These are phyloP conservation scores for Pristionchus fissidentatus DNA, from an alignment of 2,888 invertebrate genomes.

Conservation along the genomic window DNA sequence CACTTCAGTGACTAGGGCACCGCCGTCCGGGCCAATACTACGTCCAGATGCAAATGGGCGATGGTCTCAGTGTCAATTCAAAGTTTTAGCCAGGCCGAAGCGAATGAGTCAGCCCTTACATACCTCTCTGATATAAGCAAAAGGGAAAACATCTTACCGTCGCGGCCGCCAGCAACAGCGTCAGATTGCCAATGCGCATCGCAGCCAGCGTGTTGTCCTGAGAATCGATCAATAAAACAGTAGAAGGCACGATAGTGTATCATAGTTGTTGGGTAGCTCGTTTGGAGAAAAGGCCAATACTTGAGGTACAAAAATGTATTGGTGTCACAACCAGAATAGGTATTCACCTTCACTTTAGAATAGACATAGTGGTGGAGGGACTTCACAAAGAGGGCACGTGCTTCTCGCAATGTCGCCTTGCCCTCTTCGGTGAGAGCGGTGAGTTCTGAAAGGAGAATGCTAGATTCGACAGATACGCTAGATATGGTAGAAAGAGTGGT, in stretches of 20 bases:
- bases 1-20: too few species aligned
- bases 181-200: slow-evolving; percentile 64
- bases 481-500: neutral
- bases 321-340: too few species aligned
- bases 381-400: neutral
- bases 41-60: too few species aligned
- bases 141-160: slow-evolving; percentile 58
- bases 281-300: neutral
- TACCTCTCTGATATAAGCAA: neutral
- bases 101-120: neutral
- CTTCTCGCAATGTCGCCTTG: neutral
- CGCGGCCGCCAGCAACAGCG: slow-evolving; percentile 67
- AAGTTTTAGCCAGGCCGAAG: too few species aligned
- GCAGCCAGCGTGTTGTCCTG: neutral
- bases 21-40: too few species aligned
- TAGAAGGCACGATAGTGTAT: neutral
- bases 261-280: neutral
- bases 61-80: too few species aligned
- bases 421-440: neutral
- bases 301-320: too few species aligned
- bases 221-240: neutral
- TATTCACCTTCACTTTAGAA: neutral
- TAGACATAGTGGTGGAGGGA: slow-evolving; percentile 38
- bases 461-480: neutral
- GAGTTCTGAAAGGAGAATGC: slow-evolving; percentile 4